Evolutionary conservation across 2,888 invertebrate genomes (phyloP), one percentile per base, ranked within the genome.

Genomic region (Hypercompe scribonia): DNA sequence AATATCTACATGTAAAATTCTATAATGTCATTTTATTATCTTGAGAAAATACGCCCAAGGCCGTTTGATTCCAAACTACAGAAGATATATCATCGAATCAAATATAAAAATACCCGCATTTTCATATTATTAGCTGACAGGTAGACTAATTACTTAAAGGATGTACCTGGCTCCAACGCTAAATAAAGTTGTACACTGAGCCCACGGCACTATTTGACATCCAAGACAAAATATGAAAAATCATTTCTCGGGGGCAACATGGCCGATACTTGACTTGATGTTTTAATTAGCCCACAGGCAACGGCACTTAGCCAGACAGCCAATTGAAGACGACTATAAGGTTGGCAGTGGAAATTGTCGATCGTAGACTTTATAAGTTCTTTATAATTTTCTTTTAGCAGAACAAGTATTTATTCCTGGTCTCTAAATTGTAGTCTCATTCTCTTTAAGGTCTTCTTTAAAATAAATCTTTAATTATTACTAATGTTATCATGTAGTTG

Each of bases 251-350:
- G 86, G 84, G 73, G 79, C 85, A 89, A 89, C 90, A 91, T 90
- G 90, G 90, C 87, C 85, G 89, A 85, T 77, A 85, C 77, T 78
- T 81, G 78, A 75, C 82, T 85, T 92, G 94, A 94, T 94, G 93
- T 92, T 94, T 94, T 95, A 95, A 95, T 95, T 94, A 94, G 94
- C 95, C 95, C 92, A 90, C 90, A 89, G 95, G 95, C 94, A 89
- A 90, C 87, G 89, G 91, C 92, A 91, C 88, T 93, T 92, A 92
- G 92, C 89, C 87, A 81, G 84, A 84, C 89, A 86, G 89, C 90
- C 92, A 90, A 91, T 91, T 91, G 90, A 86, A 89, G 78, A 81
- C 86, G 85, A 77, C 73, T 71, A 54, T 75, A 94, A 92, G 93
- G 93, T 58, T 93, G 91, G n/a, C 86, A 78, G 68, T 31, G 18